Evolutionary conservation across 2,888 invertebrate species (phyloP), one percentile per base, ranked within the genome.

Genomic region (Molorchus minor): DNA sequence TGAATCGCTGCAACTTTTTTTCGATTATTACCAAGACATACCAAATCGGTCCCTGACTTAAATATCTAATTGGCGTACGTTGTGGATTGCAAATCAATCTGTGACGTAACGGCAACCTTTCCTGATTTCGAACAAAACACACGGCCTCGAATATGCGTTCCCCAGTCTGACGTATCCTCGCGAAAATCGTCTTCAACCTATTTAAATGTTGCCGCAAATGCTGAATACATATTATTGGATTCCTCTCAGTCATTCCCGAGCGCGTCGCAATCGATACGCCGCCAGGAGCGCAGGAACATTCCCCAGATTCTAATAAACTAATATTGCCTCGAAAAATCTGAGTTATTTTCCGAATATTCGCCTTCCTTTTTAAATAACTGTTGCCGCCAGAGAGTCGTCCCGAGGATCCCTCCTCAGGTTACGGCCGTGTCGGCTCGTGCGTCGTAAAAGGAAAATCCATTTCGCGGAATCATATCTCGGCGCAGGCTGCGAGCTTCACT

Each of bases 161-260:
- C n/a, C n/a, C n/a, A n/a, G n/a, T n/a, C n/a, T n/a, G n/a, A n/a
- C n/a, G n/a, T n/a, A n/a, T n/a, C n/a, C n/a, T n/a, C n/a, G n/a
- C n/a, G n/a, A n/a, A n/a, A n/a, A n/a, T n/a, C n/a, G n/a, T n/a
- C n/a, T n/a, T n/a, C n/a, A n/a, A n/a, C n/a, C 16, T 56, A 41
- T 21, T 30, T 49, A 57, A 16, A 53, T 52, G 52, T 51, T 44
- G 47, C 46, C 55, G 25, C 56, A 56, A 58, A 56, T 61, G 53
- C 49, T 46, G 58, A 58, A 64, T 56, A 54, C 36, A 47, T 64
- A 64, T n/a, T n/a, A n/a, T 64, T 61, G 64, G 51, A 61, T 64
- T 61, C 61, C 61, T 45, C 21, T 43, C 43, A 10, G 17, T 17
- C 20, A 10, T 20, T n/a, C 47, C 21, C 17, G 17, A 19, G 25